Base-by-base conservation (phyloP, 1,140 invertebrate species). In the Aplysia californica region DNA sequence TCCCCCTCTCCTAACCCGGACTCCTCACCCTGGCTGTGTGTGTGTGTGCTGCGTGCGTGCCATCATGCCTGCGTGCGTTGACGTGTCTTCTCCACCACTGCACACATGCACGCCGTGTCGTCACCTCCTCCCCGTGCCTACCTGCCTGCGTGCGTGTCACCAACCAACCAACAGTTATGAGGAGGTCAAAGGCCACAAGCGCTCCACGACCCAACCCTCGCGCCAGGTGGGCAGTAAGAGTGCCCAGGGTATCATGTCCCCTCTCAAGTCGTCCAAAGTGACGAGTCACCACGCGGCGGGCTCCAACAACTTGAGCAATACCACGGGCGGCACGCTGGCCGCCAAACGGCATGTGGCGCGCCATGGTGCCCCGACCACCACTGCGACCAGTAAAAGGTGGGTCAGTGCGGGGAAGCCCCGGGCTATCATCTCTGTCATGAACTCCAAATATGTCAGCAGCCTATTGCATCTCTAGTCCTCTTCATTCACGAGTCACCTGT, bases 231-330 rank as follows among this genome's bases (percentile, higher is more conserved):
- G 83, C 50, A 80, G 83, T 73, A 87, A 85, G 77, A 88, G 85
- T 83, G 82, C 87, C 31, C 87, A 87, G 71, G 75, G 84, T 50
- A 80, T 83, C 64, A 83, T 82, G 66, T 88, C 87, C 65, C 84
- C 86, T 36, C 71, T 88, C 39, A 88, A 88, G 80, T 83, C 87
- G 41, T 84, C 85, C 73, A 87, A 86, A 82, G 81, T 85, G 59
- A 79, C 81, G 66, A 80, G 78, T 76, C 77, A 84, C 70, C 79
- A 84, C 70, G 76, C 72, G 44, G 75, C 83, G 59, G 81, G 82
- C n/a, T n/a, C n/a, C 78, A 84, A 85, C 79, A 78, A 80, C 38
- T 70, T 31, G 26, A 65, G 55, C 50, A 41, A 66, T 44, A 58
- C 68, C 59, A 68, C 35, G 59, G 75, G 26, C 65, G 64, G 35